These are phyloP conservation scores for Emydura subglobosa DNA, from an alignment of 2,113 vertebrate genomes.

Conservation along the genomic window DNA sequence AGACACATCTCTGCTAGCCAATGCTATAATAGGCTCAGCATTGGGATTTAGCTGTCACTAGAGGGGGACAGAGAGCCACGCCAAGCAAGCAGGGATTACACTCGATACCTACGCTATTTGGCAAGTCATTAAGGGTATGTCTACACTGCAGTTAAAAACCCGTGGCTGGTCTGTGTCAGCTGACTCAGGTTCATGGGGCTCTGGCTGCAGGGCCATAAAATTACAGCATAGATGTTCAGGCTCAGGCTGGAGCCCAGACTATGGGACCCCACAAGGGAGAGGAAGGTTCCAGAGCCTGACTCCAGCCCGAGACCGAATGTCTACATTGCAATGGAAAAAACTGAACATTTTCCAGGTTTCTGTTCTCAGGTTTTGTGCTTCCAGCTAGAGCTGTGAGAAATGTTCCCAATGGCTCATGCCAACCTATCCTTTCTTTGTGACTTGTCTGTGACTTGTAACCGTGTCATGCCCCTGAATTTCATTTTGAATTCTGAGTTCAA, in stretches of 20 bases:
- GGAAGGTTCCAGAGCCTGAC: background rate
- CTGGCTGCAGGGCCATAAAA: background rate
- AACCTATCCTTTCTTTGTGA: background rate
- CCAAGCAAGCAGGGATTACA: no score
- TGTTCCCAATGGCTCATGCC: background rate
- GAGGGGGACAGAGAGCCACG: no score
- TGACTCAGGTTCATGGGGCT: background rate
- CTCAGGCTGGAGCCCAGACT: no score
- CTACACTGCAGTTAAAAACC: background rate
- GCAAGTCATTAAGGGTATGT: background rate
- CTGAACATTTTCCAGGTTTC: background rate
- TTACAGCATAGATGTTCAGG: no score
- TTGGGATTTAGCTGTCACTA: no score
- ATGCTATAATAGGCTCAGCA: no score
- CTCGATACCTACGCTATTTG: background rate
- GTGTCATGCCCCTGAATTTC: rapidly evolving
- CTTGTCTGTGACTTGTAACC: background rate
- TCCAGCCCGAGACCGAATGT: background rate
- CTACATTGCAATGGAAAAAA: background rate
- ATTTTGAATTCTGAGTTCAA: background rate
- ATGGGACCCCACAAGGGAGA: background rate
- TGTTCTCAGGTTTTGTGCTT: background rate
- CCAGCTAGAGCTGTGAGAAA: background rate
- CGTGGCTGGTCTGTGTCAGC: background rate
- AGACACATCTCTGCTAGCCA: no score